These are phyloP conservation scores for Atrichornis clamosus DNA, from an alignment of 2,113 vertebrate genomes.

Conservation along the genomic window DNA sequence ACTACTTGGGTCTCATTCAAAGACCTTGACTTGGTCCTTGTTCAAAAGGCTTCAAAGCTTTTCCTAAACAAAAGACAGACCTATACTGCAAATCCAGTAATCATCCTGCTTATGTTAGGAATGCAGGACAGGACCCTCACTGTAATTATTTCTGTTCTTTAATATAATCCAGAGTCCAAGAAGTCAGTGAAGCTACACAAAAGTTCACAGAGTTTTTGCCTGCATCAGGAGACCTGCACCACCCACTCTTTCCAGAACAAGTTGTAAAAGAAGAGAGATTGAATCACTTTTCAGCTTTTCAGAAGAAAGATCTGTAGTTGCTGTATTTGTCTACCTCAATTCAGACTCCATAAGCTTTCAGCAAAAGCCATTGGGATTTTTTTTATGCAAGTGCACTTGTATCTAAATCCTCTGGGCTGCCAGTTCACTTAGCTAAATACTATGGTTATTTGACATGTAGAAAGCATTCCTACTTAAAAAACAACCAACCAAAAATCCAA, in stretches of 20 bases:
- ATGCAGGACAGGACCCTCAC: conserved; percentile 9
- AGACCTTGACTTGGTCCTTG: background rate
- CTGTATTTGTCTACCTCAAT: background rate
- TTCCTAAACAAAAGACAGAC: conserved; percentile 50
- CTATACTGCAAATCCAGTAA: conserved; percentile 29
- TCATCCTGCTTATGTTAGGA: conserved; percentile 49
- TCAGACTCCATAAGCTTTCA: background rate
- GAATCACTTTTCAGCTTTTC: background rate
- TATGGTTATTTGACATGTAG: background rate
- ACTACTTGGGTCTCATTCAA: background rate
- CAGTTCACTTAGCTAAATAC: background rate
- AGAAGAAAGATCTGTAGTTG: background rate
- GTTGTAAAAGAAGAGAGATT: background rate
- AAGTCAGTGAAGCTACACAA: background rate
- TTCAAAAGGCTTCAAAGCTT: conserved; percentile 21
- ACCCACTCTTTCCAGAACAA: background rate
- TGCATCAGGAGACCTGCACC: background rate
- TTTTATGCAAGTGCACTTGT: background rate
- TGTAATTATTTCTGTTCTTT: conserved; percentile 42
- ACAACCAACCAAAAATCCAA: accelerated
- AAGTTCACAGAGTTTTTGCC: background rate
- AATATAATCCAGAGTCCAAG: conserved; percentile 21
- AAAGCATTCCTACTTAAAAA: background rate
- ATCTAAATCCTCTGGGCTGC: background rate
- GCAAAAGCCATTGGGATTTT: background rate